These are phyloP conservation scores for Margaritifera margaritifera DNA, from an alignment of 2,888 invertebrate genomes.

Conservation along the genomic window DNA sequence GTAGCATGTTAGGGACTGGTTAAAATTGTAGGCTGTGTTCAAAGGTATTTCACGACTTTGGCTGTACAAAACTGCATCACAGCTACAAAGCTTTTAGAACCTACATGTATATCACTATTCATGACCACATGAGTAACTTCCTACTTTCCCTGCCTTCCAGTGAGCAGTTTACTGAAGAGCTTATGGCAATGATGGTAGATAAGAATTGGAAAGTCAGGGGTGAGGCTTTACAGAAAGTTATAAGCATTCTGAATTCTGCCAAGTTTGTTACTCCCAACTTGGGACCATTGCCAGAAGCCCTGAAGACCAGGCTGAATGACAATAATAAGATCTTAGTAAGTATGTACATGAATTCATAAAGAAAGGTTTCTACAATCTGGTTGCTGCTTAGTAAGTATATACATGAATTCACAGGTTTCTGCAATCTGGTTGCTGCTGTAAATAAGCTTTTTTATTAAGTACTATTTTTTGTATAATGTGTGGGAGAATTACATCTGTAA, in stretches of 20 bases:
- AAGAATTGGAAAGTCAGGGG: slow-evolving; percentile 87
- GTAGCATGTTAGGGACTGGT: too few relatives aligned
- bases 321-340: slow-evolving; percentile 89
- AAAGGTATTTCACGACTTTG: neutral
- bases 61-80: neutral
- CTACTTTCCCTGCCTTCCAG: slow-evolving; percentile 66
- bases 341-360: slow-evolving; percentile 2
- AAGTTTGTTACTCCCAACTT: slow-evolving; percentile 87
- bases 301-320: slow-evolving; percentile 86
- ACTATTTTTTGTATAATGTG: too few relatives aligned
- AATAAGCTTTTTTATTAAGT: too few relatives aligned
- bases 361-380: neutral
- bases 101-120: neutral
- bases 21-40: too few relatives aligned
- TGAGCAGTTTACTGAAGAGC: slow-evolving; percentile 84
- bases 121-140: neutral
- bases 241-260: slow-evolving; percentile 82
- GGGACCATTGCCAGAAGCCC: slow-evolving; percentile 87
- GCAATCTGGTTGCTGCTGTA: too few relatives aligned
- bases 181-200: slow-evolving; percentile 80
- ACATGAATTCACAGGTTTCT: too few relatives aligned
- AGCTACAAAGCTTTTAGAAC: neutral
- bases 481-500: too few relatives aligned
- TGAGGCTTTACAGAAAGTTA: slow-evolving; percentile 84
- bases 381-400: too few relatives aligned